Conservation (phyloP, 2,888 invertebrate genomes). For the Aromia moschata region DNA sequence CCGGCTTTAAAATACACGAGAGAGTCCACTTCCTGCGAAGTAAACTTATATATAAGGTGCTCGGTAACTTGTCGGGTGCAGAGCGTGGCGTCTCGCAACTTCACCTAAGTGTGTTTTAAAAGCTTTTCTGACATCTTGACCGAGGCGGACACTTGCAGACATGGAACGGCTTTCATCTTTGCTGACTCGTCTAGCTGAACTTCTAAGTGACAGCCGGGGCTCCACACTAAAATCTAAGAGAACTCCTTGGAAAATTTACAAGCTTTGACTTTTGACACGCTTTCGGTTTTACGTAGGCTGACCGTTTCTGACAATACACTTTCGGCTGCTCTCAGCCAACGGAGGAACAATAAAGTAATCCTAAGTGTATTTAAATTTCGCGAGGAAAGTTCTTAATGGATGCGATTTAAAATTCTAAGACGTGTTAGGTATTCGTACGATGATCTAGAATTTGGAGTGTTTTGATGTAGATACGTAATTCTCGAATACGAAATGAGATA, state of each 20-base stretch:
- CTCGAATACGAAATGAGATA: no score
- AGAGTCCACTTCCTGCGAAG: constrained; percentile 50
- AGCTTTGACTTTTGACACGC: constrained; percentile 45
- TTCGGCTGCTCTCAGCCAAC: constrained; percentile 23
- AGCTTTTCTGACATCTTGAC: constrained; percentile 66
- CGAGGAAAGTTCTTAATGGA: constrained; percentile 23
- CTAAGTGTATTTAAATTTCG: constrained; percentile 20
- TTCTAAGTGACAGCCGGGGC: constrained; percentile 51
- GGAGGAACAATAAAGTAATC: constrained; percentile 21
- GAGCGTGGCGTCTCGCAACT: constrained; percentile 41
- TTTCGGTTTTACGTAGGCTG: constrained; percentile 45
- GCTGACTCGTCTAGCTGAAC: constrained; percentile 48
- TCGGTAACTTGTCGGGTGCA: constrained; percentile 24
- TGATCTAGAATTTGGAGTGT: constrained; percentile 3
- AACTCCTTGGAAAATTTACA: constrained; percentile 43
- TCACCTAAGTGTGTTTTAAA: constrained; percentile 63
- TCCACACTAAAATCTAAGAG: constrained; percentile 37
- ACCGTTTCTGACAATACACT: constrained; percentile 38
- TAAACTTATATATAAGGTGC: constrained; percentile 39
- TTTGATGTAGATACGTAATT: no score
- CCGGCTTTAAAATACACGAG: constrained; percentile 58
- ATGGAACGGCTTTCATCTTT: constrained; percentile 64
- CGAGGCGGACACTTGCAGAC: constrained; percentile 64
- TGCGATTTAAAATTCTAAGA: constrained; percentile 21
- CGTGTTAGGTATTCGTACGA: background rate